A percentile compares a stretch with the other conserved stretches of the same genome.
Conservation (phyloP, 2,797 vertebrate species). For the Alectoris magna region DNA sequence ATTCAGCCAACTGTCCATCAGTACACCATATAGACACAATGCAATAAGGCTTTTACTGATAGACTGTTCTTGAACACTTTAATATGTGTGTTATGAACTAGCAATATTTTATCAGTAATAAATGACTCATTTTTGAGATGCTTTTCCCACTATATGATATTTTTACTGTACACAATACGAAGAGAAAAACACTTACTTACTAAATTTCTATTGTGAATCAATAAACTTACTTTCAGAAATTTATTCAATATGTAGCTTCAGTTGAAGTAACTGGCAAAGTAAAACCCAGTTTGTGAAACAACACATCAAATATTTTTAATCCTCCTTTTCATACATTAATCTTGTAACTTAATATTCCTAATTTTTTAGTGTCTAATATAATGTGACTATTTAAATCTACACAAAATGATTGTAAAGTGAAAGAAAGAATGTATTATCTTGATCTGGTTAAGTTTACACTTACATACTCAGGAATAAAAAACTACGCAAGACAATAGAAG, state of each 20-base stretch:
- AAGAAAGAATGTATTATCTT: background rate
- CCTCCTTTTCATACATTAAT: background rate
- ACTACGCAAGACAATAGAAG: background rate
- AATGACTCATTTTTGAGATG: background rate
- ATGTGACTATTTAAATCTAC: background rate
- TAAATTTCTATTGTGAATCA: conserved; percentile 36
- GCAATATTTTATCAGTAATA: conserved; percentile 1
- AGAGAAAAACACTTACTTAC: background rate
- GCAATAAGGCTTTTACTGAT: background rate
- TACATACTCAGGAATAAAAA: background rate
- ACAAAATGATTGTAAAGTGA: background rate
- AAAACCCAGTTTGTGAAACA: background rate
- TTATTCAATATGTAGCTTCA: conserved; percentile 53
- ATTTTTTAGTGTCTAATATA: background rate
- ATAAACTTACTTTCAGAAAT: background rate
- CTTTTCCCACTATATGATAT: background rate
- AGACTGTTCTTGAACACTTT: background rate
- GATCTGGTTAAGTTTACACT: background rate
- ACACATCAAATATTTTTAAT: background rate
- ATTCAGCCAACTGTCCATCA: too few species aligned
- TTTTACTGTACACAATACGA: background rate
- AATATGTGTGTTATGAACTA: conserved; percentile 1
- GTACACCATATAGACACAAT: background rate
- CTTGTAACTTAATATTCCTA: background rate
- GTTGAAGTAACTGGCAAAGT: background rate